A percentile compares a stretch with the other conserved stretches of the same genome.
phyloP scores from a whole-genome alignment of 2,797 vertebrate genomes.

The Myotis daubentonii region DNA sequence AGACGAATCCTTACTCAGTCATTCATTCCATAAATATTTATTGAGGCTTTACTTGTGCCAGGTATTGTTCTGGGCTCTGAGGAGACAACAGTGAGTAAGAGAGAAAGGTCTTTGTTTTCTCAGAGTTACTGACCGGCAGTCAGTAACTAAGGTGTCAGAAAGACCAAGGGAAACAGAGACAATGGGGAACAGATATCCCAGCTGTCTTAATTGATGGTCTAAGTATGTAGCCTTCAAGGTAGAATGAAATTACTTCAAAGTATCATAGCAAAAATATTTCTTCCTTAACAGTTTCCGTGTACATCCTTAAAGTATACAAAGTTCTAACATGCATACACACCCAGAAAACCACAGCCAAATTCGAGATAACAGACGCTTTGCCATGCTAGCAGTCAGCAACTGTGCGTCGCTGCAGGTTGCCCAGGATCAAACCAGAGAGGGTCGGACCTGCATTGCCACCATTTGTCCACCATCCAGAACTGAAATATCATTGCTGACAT shows the following conservation, averaged over 20 bases:
- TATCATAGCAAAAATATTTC: background rate
- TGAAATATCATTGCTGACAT: too few relatives aligned
- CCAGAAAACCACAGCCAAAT: background rate
- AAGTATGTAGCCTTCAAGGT: background rate
- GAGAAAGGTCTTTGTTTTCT: slow-evolving; percentile 49
- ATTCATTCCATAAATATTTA: slow-evolving; percentile 26
- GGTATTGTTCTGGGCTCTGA: background rate
- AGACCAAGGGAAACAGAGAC: background rate
- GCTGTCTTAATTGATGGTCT: background rate
- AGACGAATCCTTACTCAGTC: background rate
- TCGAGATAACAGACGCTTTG: background rate
- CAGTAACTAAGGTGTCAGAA: background rate
- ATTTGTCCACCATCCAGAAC: too few relatives aligned
- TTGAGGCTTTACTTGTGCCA: background rate
- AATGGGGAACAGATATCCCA: background rate
- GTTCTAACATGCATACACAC: background rate
- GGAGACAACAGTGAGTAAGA: background rate
- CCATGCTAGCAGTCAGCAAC: too few relatives aligned
- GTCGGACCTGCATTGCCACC: too few relatives aligned
- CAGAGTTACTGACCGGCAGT: background rate
- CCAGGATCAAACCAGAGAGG: too few relatives aligned
- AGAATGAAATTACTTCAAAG: slow-evolving; percentile 34
- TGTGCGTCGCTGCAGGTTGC: too few relatives aligned
- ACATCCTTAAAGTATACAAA: background rate
- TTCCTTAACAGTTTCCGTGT: background rate